These are phyloP conservation scores for Lycocorax pyrrhopterus DNA, from an alignment of 2,113 vertebrate genomes.

Conservation along the genomic window DNA sequence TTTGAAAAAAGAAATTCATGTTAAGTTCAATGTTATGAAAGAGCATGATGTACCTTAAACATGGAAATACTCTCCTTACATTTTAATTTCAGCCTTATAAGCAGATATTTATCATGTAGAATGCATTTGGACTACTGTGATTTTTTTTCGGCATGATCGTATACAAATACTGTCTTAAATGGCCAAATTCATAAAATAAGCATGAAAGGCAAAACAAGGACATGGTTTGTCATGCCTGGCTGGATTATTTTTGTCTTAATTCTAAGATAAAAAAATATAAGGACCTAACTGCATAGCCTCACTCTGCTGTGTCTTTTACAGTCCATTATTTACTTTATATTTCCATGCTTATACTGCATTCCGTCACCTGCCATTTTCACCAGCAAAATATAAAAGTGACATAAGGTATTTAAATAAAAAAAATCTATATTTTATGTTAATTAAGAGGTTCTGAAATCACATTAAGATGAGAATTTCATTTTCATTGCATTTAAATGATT, in stretches of 20 bases:
- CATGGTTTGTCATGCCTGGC: not conserved
- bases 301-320: not conserved
- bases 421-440: not conserved
- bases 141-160: not conserved
- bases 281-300: not conserved
- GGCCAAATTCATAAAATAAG: not conserved
- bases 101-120: not conserved
- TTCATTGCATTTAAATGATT: not conserved
- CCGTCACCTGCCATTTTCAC: not conserved
- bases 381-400: not conserved
- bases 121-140: not conserved
- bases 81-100: not conserved
- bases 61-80: not conserved
- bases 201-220: not conserved
- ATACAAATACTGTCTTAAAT: not conserved
- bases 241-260: not conserved
- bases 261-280: not conserved
- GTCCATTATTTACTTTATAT: not conserved
- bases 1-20: not conserved
- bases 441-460: not conserved
- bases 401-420: not conserved
- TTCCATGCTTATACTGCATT: not conserved
- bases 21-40: not conserved
- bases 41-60: not conserved
- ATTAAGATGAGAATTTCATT: not conserved